Conservation (phyloP, 37 sponge, comb jelly and placozoan genomes). For the Halichondria panicea region DNA sequence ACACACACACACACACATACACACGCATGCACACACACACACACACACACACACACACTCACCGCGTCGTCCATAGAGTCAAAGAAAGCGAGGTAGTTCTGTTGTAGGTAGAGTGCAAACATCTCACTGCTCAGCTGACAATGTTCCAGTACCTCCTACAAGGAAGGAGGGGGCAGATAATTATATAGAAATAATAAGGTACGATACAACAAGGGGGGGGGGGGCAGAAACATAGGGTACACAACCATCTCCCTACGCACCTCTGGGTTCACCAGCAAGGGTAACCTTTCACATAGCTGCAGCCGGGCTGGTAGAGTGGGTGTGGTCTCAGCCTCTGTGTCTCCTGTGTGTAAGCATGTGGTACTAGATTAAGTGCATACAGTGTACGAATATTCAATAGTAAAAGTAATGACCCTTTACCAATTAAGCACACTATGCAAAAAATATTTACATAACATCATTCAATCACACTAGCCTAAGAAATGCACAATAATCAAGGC, state of each 20-base stretch:
- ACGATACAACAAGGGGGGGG: not conserved
- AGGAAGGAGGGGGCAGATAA: not conserved
- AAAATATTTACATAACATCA: not conserved
- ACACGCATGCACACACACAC: not conserved
- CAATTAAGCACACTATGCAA: not conserved
- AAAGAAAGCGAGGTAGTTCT: constrained; percentile 75
- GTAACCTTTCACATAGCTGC: constrained; percentile 29
- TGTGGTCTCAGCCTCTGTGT: not conserved
- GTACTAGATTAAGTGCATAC: not conserved
- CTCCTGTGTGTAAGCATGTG: not conserved
- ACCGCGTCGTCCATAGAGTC: constrained; percentile 65
- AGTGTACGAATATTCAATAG: not conserved
- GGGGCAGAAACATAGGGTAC: not conserved
- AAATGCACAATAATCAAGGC: not conserved
- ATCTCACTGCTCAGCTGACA: constrained; percentile 56
- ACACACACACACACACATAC: constrained; percentile 11
- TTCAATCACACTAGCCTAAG: too few relatives aligned
- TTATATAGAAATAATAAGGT: not conserved
- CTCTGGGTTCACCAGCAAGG: constrained; percentile 63
- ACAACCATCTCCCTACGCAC: constrained; percentile 6
- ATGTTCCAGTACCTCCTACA: constrained; percentile 69
- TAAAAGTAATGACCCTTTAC: not conserved
- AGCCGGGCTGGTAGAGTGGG: constrained; percentile 68
- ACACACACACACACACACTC: constrained; percentile 21
- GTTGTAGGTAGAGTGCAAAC: constrained; percentile 79